Base-by-base conservation (phyloP, 2,113 vertebrate species). In the Suricata suricatta region DNA sequence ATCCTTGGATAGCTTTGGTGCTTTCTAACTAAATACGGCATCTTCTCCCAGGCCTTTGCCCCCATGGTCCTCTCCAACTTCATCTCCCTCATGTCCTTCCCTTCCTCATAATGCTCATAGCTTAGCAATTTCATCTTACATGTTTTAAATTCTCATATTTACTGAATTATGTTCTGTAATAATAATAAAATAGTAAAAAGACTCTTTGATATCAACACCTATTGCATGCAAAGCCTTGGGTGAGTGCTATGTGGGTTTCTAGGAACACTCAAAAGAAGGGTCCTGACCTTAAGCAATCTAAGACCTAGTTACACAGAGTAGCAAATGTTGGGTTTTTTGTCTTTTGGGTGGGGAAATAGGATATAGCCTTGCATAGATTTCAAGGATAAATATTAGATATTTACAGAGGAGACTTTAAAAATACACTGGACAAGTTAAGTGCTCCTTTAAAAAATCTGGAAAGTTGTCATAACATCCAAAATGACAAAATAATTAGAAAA, bases 401-500 rank as follows among this genome's bases (percentile, higher is more conserved):
- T 95, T 94, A 93, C 10, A 64, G 8, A 94, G 50, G 16, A 86
- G 57, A 66, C 23, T 85, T 94, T 50, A 35, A 87, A 96, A 93
- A 89, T 10, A 90, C 11, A 21, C 47, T 47, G 44, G 76, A 3
- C 3, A 84, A 87, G 54, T 74, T 85, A 93, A 96, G 63, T 54
- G 50, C 54, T 90, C 57, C 19, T 76, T 35, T 10, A 90, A 79
- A 81, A 79, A 71, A 92, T 57, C 31, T 93, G 44, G n/a, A 63
- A 90, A 91, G 38, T 82, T 90, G 69, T 25, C 71, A 50, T 60
- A 79, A 82, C 88, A 72, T 50, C 92, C 76, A 92, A 90, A 94
- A 96, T 93, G 91, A 93, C 81, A 94, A 81, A 92, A 90, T 88
- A 92, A 77, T 64, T 33, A 72, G 54, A 93, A 93, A 87, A 89